These are phyloP conservation scores for Cataglyphis hispanica DNA, from an alignment of 1,140 invertebrate genomes.

Conservation along the genomic window DNA sequence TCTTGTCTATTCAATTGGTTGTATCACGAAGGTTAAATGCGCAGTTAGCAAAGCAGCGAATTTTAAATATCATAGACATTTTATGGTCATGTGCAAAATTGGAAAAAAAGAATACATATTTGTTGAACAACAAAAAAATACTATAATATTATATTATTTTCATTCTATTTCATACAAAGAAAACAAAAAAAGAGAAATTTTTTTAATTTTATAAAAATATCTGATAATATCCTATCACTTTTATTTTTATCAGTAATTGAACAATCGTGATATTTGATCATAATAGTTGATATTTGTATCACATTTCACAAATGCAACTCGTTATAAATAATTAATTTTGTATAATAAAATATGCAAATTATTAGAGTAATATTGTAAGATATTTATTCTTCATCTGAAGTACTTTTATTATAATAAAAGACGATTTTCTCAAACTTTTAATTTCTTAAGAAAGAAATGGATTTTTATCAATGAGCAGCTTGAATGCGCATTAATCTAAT, in stretches of 20 bases:
- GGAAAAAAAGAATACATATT: background rate
- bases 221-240: background rate
- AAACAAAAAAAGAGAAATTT: too few species aligned
- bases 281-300: conserved; percentile 1
- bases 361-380: background rate
- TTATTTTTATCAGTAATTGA: background rate
- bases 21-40: conserved; percentile 49
- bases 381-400: background rate
- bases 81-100: background rate
- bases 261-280: background rate
- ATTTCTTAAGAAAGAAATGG: background rate
- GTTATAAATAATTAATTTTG: conserved; percentile 11
- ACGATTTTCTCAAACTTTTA: background rate
- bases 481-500: background rate
- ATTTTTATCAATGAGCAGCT: background rate
- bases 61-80: conserved; percentile 25
- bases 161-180: background rate
- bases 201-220: conserved; percentile 10
- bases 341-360: conserved; percentile 6
- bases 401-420: background rate
- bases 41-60: conserved; percentile 22
- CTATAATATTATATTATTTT: conserved; percentile 15
- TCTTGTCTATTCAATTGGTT: conserved; percentile 63
- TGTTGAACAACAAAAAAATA: too few species aligned
- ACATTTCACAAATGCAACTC: background rate